These are phyloP conservation scores for Cardiocondyla obscurior DNA, from an alignment of 1,140 invertebrate genomes.

Conservation along the genomic window DNA sequence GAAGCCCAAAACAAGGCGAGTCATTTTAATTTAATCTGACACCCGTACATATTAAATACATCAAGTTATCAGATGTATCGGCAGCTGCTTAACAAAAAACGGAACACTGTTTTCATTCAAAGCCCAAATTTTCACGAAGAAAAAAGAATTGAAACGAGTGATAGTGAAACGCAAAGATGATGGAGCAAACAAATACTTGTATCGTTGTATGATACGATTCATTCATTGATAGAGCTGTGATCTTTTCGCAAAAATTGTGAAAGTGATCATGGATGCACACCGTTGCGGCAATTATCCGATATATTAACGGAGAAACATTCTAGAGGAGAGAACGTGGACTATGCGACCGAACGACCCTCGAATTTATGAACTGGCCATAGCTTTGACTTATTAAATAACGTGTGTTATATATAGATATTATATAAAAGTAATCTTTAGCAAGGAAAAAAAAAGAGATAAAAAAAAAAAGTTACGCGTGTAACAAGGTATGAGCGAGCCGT, in stretches of 20 bases:
- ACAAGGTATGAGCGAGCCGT: constrained; percentile 57
- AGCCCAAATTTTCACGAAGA: constrained; percentile 56
- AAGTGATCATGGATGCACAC: constrained; percentile 28
- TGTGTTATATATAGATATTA: constrained; percentile 75
- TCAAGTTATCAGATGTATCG: not conserved
- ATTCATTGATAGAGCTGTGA: constrained; percentile 68
- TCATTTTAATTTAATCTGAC: constrained; percentile 49
- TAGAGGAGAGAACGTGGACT: constrained; percentile 34
- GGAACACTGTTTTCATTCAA: constrained; percentile 37
- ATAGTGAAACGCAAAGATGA: constrained; percentile 40
- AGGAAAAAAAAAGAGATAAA: constrained; percentile 57
- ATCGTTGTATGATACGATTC: constrained; percentile 70
- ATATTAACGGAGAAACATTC: constrained; percentile 24
- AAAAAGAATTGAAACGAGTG: constrained; percentile 51
- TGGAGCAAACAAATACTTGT: constrained; percentile 60
- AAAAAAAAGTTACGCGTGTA: constrained; percentile 62
- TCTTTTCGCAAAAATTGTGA: constrained; percentile 60
- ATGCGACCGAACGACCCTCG: constrained; percentile 58
- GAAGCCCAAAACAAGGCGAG: not conserved
- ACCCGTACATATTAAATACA: constrained; percentile 19
- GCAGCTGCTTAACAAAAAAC: constrained; percentile 13
- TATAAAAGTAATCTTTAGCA: constrained; percentile 70
- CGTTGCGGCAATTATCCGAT: constrained; percentile 11
- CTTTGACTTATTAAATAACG: constrained; percentile 75
- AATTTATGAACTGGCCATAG: constrained; percentile 74